phyloP scores from a whole-genome alignment of 2,888 invertebrate species.

The Halictus ligatus region DNA sequence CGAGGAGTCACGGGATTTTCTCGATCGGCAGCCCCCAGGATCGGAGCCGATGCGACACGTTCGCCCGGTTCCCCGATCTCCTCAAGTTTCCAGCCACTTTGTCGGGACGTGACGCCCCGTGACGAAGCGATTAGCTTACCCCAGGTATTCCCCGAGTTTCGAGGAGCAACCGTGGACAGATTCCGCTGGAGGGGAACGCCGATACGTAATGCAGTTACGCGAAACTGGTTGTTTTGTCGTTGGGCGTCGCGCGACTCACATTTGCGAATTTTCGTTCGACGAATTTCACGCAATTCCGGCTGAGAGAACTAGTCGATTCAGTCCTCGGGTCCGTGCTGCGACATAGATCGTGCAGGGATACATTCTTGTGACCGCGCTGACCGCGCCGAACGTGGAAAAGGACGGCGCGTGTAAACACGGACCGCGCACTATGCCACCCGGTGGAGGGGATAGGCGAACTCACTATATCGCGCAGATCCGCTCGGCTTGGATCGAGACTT shows the following conservation, averaged over 20 bases:
- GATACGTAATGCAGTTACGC: not conserved
- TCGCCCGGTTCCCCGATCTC: not conserved
- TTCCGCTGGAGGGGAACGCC: not conserved
- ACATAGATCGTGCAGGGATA: no score
- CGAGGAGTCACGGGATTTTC: conserved; percentile 5
- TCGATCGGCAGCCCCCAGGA: not conserved
- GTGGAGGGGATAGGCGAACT: no score
- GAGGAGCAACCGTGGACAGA: not conserved
- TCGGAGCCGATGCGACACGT: conserved; percentile 12
- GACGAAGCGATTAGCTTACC: conserved; percentile 16
- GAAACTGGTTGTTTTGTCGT: not conserved
- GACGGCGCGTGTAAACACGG: no score
- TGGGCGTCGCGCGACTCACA: not conserved
- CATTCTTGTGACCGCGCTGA: no score
- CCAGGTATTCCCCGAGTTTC: not conserved
- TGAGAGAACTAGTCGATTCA: not conserved
- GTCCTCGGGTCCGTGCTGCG: no score
- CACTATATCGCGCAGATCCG: no score
- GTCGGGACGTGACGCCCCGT: conserved; percentile 24
- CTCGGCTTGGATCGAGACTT: no score
- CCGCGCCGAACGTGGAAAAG: no score
- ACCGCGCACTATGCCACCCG: no score
- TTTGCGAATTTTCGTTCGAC: not conserved
- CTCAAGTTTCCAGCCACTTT: conserved; percentile 16
- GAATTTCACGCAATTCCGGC: not conserved